Conservation (phyloP, 2,888 invertebrate genomes). For the Drosophila testacea region DNA sequence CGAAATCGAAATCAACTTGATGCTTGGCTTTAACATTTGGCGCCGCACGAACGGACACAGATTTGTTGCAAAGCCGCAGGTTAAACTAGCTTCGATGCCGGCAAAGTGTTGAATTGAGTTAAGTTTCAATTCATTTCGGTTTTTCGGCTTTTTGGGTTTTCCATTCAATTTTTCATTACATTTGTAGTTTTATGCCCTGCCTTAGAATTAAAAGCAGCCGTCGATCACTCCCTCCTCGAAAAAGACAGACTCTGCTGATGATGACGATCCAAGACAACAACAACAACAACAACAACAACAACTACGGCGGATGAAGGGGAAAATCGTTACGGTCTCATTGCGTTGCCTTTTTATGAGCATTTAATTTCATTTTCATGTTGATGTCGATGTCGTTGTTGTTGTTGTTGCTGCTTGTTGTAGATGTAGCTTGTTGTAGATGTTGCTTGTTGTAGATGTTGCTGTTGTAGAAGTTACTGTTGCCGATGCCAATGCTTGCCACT, state of each 20-base stretch:
- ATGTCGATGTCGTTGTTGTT: conserved; percentile 37
- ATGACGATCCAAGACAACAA: conserved; percentile 1
- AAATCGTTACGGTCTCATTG: conserved; percentile 76
- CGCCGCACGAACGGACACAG: conserved; percentile 49
- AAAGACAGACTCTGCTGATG: conserved; percentile 2
- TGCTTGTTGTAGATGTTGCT: conserved; percentile 2
- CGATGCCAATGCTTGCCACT: conserved; percentile 26
- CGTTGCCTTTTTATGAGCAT: conserved; percentile 64
- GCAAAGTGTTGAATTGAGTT: conserved; percentile 14
- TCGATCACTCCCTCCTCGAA: background rate
- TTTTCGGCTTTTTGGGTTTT: background rate
- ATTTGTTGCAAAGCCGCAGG: conserved; percentile 26
- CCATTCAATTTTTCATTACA: conserved; percentile 8
- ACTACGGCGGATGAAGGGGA: conserved; percentile 34
- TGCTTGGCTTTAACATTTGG: conserved; percentile 44
- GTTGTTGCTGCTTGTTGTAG: conserved; percentile 14
- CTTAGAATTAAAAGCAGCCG: conserved; percentile 21
- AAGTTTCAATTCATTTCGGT: conserved; percentile 27
- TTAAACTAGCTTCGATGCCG: conserved; percentile 16
- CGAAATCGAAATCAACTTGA: conserved; percentile 3
- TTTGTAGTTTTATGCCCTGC: background rate
- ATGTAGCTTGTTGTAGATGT: conserved; percentile 2
- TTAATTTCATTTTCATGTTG: conserved; percentile 71
- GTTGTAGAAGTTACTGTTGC: background rate
- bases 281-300: background rate